Evolutionary conservation across 2,797 vertebrate species (phyloP).

Genomic region (Eospalax fontanierii): DNA sequence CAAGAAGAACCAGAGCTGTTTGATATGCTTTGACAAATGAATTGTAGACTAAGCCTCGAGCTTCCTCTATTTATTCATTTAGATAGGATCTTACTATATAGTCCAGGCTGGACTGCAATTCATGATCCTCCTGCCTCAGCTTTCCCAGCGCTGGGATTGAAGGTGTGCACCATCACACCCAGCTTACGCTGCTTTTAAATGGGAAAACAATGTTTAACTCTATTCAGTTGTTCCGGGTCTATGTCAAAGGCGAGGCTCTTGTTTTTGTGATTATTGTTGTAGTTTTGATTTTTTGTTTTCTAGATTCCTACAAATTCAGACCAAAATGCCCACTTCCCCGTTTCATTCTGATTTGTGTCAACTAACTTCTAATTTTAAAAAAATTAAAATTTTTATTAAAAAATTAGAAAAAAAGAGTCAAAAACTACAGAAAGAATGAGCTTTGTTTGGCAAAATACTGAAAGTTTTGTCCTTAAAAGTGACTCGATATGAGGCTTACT

Average conservation of each 20-base stretch:
- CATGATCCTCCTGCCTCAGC: background rate
- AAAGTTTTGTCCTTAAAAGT: slow-evolving; percentile 11
- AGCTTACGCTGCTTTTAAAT: slow-evolving; percentile 21
- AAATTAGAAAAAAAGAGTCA: slow-evolving; percentile 26
- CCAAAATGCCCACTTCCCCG: background rate
- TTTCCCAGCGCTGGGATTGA: too few relatives aligned
- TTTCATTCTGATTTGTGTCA: background rate
- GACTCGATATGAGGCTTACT: background rate
- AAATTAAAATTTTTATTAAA: too few relatives aligned
- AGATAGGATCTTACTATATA: background rate
- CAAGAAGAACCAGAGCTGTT: background rate
- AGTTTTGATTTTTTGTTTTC: background rate
- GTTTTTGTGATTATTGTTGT: too few relatives aligned
- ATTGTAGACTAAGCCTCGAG: background rate
- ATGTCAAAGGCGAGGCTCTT: background rate
- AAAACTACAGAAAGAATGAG: background rate
- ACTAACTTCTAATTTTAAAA: slow-evolving; percentile 37
- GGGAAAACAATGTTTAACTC: slow-evolving; percentile 24
- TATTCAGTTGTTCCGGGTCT: background rate
- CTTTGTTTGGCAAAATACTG: slow-evolving; percentile 36
- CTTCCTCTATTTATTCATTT: background rate
- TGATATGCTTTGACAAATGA: background rate
- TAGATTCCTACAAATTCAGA: background rate
- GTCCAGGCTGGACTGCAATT: background rate
- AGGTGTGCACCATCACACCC: background rate